A percentile compares a stretch with the other conserved stretches of the same genome.
Conservation (phyloP, 2,113 vertebrate genomes). For the Zosterops hypoxanthus region DNA sequence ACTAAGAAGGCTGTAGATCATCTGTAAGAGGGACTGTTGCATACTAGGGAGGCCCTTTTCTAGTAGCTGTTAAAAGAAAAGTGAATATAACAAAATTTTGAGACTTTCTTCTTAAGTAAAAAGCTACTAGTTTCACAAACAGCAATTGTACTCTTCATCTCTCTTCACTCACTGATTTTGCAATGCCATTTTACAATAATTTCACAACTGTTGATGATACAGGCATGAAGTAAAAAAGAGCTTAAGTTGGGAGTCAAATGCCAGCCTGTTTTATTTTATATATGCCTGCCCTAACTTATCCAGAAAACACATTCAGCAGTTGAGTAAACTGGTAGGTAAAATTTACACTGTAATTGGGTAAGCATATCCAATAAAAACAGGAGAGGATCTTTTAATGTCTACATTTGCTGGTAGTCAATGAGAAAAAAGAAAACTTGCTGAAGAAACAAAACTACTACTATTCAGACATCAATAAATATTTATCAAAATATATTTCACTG, state of each 20-base stretch:
- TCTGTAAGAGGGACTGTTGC: conserved; percentile 96
- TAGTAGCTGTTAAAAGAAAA: conserved; percentile 79
- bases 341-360: background rate
- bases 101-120: background rate
- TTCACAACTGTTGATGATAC: background rate
- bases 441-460: conserved; percentile 39
- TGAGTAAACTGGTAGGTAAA: background rate
- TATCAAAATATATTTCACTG: conserved; percentile 21
- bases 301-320: conserved; percentile 1
- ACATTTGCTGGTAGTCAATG: conserved; percentile 1
- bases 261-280: background rate
- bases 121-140: background rate
- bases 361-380: conserved; percentile 19
- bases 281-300: background rate
- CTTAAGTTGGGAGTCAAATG: background rate
- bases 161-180: background rate
- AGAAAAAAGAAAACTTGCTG: conserved; percentile 5
- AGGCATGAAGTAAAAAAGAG: background rate
- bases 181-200: background rate
- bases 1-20: conserved; percentile 95
- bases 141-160: background rate
- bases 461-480: conserved; percentile 14
- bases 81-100: background rate
- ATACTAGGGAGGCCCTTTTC: conserved; percentile 96
- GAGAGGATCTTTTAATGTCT: background rate